phyloP scores from a whole-genome alignment of 2,797 vertebrate genomes.

The Margarornis squamiger region DNA sequence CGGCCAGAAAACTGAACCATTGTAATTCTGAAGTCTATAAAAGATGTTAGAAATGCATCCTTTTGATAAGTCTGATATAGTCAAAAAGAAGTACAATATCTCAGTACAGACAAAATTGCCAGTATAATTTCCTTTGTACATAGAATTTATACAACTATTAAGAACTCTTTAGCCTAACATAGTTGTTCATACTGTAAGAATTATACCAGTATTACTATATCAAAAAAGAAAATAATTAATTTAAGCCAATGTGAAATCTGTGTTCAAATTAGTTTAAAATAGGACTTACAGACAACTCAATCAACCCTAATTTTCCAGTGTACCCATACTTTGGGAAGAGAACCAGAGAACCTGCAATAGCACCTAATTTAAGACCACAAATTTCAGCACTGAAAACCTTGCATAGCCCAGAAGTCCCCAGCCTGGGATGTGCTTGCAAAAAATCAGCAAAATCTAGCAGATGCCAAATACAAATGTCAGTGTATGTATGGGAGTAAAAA shows the following conservation, averaged over 20 bases:
- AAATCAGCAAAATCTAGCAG: neutral
- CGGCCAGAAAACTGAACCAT: neutral
- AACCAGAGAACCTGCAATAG: neutral
- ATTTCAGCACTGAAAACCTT: neutral
- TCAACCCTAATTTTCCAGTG: neutral
- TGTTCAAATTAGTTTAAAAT: neutral
- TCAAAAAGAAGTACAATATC: neutral
- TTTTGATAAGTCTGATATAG: neutral
- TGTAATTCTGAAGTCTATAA: neutral
- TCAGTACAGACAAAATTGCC: neutral
- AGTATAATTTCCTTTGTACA: neutral
- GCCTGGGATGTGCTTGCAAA: neutral
- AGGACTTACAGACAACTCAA: neutral
- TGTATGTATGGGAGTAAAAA: neutral
- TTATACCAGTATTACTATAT: neutral
- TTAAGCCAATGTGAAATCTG: neutral
- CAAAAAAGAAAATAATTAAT: neutral
- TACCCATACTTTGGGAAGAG: neutral
- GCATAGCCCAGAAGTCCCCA: neutral
- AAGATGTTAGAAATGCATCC: neutral
- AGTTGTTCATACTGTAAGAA: neutral
- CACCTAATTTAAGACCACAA: neutral
- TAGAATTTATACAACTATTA: neutral
- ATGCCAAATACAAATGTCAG: fast-evolving
- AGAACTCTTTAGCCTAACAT: neutral